Conservation (phyloP, 1,140 invertebrate genomes). For the Aricia agestis region DNA sequence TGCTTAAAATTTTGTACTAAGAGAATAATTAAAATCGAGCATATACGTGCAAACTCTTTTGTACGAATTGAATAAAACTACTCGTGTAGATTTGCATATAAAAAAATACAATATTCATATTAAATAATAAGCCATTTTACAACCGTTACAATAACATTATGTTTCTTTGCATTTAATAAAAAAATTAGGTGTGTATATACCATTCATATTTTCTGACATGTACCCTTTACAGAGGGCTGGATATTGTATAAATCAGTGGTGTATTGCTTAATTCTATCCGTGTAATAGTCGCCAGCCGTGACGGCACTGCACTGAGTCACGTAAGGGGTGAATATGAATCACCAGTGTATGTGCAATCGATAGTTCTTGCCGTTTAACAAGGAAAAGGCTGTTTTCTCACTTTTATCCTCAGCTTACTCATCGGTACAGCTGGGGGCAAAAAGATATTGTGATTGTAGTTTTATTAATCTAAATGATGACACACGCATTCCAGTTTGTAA, state of each 20-base stretch:
- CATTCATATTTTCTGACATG: not conserved
- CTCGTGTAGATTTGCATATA: too few species aligned
- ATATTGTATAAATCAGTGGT: not conserved
- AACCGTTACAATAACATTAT: too few species aligned
- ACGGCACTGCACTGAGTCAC: not conserved
- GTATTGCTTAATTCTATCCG: not conserved
- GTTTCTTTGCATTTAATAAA: too few species aligned
- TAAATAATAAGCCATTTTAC: too few species aligned
- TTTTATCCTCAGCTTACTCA: not conserved
- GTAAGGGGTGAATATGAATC: conserved; percentile 2
- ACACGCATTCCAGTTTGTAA: not conserved
- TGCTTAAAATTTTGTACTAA: too few species aligned
- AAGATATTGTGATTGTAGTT: not conserved
- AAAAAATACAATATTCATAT: too few species aligned
- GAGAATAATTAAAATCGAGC: too few species aligned
- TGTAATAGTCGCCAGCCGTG: not conserved
- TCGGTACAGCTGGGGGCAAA: not conserved
- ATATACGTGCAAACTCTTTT: too few species aligned
- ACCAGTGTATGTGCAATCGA: not conserved
- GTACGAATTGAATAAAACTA: too few species aligned
- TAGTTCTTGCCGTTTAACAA: not conserved
- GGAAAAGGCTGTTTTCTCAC: not conserved
- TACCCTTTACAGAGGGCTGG: too few species aligned
- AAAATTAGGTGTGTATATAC: not conserved
- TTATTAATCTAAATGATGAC: not conserved